phyloP scores from a whole-genome alignment of 2,113 vertebrate species.

The Clarias macrocephalus region DNA sequence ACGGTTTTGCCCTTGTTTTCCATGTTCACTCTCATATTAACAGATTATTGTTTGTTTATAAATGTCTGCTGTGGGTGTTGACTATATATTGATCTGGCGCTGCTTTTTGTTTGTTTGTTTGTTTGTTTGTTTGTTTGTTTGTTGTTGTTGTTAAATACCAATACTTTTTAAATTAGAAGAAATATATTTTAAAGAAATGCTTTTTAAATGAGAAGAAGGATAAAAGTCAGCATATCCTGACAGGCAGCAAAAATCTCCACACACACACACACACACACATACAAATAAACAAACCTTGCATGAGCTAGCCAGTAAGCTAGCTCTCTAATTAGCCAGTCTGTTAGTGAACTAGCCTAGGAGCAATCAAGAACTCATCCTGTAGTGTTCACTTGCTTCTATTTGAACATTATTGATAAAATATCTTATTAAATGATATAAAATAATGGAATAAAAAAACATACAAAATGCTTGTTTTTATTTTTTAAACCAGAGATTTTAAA shows the following conservation, averaged over 20 bases:
- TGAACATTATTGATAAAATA: background rate
- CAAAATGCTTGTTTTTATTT: background rate
- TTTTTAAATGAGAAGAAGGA: background rate
- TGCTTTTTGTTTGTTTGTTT: no score
- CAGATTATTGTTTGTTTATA: no score
- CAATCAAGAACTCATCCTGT: background rate
- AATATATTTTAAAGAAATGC: no score
- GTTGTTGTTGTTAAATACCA: no score
- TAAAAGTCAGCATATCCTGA: background rate
- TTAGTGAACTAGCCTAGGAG: background rate
- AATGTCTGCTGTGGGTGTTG: no score
- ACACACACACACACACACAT: background rate
- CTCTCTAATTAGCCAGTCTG: background rate
- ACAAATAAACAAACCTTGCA: background rate
- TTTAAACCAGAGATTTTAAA: background rate
- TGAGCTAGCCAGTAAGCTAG: background rate
- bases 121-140: no score
- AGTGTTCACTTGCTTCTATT: background rate
- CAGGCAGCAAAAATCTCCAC: background rate
- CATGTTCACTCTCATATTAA: no score
- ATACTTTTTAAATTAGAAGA: no score
- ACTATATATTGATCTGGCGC: no score
- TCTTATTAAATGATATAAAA: background rate
- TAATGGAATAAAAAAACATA: background rate
- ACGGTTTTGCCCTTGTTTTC: no score